A percentile compares a stretch with the other conserved stretches of the same genome.
phyloP scores from a whole-genome alignment of 1,140 invertebrate genomes.

The Saxidomus purpurata region DNA sequence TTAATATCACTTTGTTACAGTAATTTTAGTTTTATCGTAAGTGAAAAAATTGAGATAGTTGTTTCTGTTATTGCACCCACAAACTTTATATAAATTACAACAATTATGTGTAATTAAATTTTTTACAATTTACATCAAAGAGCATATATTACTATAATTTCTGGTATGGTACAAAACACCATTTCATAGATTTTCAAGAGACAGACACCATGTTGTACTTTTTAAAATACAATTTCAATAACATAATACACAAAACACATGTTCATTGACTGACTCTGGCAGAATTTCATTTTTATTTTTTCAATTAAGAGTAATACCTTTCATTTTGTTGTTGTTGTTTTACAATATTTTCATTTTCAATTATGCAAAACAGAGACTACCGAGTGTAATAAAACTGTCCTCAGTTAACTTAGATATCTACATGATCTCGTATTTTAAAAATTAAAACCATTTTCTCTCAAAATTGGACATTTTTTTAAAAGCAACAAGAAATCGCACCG shows the following conservation, averaged over 20 bases:
- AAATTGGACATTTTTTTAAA: not conserved
- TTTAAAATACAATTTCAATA: too few relatives aligned
- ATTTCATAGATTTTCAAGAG: too few relatives aligned
- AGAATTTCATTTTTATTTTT: too few relatives aligned
- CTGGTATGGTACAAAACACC: too few relatives aligned
- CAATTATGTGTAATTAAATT: slow-evolving; percentile 46
- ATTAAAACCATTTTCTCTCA: slow-evolving; percentile 18
- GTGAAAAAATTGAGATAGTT: not conserved
- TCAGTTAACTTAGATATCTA: not conserved
- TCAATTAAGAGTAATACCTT: too few relatives aligned
- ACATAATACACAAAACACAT: too few relatives aligned
- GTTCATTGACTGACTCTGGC: too few relatives aligned
- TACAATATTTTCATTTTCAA: too few relatives aligned
- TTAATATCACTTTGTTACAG: slow-evolving; percentile 21
- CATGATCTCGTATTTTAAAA: not conserved
- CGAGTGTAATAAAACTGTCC: too few relatives aligned
- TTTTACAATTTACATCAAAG: slow-evolving; percentile 34
- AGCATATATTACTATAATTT: not conserved
- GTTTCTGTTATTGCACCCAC: slow-evolving; percentile 18
- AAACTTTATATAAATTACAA: not conserved
- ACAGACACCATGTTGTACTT: too few relatives aligned
- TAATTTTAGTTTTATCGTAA: not conserved
- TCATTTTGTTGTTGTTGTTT: too few relatives aligned
- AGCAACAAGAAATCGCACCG: slow-evolving; percentile 7
- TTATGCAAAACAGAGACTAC: too few relatives aligned